Evolutionary conservation across 2,888 invertebrate species (phyloP), one percentile per base, ranked within the genome.

Genomic region (Apodemia zela): DNA sequence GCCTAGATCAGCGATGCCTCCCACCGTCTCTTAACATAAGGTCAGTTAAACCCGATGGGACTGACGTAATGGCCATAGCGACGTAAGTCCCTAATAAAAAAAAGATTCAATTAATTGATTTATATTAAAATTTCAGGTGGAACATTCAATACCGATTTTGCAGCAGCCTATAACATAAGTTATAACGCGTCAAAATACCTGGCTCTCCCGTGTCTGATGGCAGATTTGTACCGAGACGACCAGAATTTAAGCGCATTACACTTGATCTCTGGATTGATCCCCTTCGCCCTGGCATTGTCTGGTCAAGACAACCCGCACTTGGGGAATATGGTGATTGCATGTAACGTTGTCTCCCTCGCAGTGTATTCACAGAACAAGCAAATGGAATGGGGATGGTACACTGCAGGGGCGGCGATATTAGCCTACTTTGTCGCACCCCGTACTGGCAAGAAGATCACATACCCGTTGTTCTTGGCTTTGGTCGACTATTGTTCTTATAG

Each of bases 401-500:
- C 87, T 0, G 86, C 87, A 0, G 87, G 75, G 0, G 81, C 82
- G 0, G 84, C 78, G 0, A 47, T 82, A 0, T 59, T 86, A 18
- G 80, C 89, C 0, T 89, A 87, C 67, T 86, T 82, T 33, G 38
- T 79, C 7, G 67, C 76, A 0, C 76, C 79, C 0, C 73, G 77
- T 38, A 66, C 75, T 49, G 72, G 71, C 0, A 67, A 70, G 0
- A 83, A 79, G 62, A 65, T 86, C 0, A n/a, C 83, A 25, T 89
- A 85, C 63, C 89, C 89, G 0, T 57, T 89, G 6, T 74, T 79
- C 0, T 66, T 89, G 62, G 81, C 85, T 0, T 35, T 85, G 8
- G 80, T 87, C 78, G 84, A 87, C 47, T 87, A 84, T 47, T 88
- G 81, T 64, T 83, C 86, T 0, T 83, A 80, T 67, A 80, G 79